Conservation (phyloP, 2,888 invertebrate species). For the Cheilosia vulpina region DNA sequence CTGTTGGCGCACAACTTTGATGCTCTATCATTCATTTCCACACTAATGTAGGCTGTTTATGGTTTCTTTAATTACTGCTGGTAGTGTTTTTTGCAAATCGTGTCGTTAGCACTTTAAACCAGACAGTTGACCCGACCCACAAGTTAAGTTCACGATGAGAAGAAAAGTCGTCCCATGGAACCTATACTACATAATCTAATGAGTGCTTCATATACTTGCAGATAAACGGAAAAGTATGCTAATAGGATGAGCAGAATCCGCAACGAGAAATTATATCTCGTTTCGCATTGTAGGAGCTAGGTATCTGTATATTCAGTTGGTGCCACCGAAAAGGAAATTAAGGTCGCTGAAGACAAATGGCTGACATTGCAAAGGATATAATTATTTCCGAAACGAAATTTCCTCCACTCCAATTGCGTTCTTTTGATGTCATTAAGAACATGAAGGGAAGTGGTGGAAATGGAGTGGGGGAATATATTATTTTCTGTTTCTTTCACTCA, state of each 20-base stretch:
- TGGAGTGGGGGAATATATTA: not conserved
- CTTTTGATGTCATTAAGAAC: slow-evolving; percentile 14
- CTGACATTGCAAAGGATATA: slow-evolving; percentile 20
- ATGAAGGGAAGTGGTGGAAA: slow-evolving; percentile 4
- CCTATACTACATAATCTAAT: not conserved
- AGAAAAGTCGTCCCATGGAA: not conserved
- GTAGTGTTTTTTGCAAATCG: no score
- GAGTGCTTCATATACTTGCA: not conserved
- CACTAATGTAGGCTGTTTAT: no score
- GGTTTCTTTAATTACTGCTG: no score
- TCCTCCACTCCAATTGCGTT: slow-evolving; percentile 8
- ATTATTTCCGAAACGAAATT: slow-evolving; percentile 23
- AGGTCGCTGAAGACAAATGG: slow-evolving; percentile 16
- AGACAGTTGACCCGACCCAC: no score
- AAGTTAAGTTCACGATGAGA: no score
- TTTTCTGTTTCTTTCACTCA: not conserved
- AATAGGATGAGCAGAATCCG: slow-evolving; percentile 2
- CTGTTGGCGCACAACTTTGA: no score
- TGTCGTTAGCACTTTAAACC: no score
- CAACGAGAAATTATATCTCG: not conserved
- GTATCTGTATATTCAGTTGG: not conserved
- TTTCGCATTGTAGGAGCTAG: not conserved
- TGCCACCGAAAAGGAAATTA: slow-evolving; percentile 21
- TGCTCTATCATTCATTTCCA: no score
- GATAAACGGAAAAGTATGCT: slow-evolving; percentile 10